phyloP scores from a whole-genome alignment of 2,888 invertebrate genomes.

The Pollenia griseotomentosa region DNA sequence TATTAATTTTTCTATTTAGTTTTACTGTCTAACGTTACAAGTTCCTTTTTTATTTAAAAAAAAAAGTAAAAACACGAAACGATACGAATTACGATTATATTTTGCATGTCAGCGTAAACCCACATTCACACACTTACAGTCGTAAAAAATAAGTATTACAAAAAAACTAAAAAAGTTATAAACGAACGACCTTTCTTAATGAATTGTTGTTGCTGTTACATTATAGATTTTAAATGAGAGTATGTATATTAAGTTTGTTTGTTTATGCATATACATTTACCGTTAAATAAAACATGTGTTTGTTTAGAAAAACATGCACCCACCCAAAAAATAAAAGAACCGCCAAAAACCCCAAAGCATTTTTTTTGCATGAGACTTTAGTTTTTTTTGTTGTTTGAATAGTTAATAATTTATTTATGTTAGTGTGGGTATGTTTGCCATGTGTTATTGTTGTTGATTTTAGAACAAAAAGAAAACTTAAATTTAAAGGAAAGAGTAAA shows the following conservation, averaged over 20 bases:
- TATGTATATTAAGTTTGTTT: neutral
- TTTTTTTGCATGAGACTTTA: neutral
- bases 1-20: constrained; percentile 8
- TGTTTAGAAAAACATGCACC: neutral
- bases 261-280: neutral
- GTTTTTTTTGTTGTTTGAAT: neutral
- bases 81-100: constrained; percentile 53
- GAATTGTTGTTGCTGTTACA: constrained; percentile 19
- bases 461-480: neutral
- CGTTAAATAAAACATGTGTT: constrained; percentile 1
- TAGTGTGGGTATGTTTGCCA: neutral
- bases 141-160: constrained; percentile 28
- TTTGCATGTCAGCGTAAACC: constrained; percentile 46
- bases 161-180: constrained; percentile 37
- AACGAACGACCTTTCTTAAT: constrained; percentile 62
- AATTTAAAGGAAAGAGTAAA: neutral
- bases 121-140: neutral
- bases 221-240: constrained; percentile 28
- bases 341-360: constrained; percentile 35
- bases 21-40: constrained; percentile 37
- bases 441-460: neutral
- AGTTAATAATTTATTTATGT: neutral
- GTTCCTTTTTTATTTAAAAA: neutral
- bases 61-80: constrained; percentile 12
- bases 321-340: neutral